A percentile compares a stretch with the other conserved stretches of the same genome.
Evolutionary conservation across 2,797 vertebrate genomes (phyloP).

Genomic region (Thripadectes ignobilis): DNA sequence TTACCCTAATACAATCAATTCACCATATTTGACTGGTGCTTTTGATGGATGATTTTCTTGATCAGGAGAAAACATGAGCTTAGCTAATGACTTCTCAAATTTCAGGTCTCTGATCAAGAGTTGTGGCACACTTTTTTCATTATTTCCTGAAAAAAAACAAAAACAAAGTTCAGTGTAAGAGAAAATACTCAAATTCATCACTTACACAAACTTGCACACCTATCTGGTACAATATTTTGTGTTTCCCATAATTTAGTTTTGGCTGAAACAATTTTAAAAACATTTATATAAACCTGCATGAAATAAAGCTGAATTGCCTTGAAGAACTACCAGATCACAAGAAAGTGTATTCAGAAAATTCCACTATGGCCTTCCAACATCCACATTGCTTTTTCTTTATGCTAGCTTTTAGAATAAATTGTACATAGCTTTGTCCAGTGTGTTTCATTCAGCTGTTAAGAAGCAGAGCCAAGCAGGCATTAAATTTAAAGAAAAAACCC

Average conservation of each 20-base stretch:
- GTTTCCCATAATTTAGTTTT: neutral
- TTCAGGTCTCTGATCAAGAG: constrained; percentile 78
- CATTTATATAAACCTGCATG: neutral
- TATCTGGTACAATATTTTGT: neutral
- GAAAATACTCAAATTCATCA: neutral
- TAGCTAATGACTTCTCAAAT: constrained; percentile 77
- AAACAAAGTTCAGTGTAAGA: neutral
- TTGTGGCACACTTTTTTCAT: constrained; percentile 81
- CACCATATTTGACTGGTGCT: constrained; percentile 98
- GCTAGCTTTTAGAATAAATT: neutral
- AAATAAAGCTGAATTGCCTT: neutral
- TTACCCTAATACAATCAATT: constrained; percentile 99
- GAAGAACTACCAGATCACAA: neutral
- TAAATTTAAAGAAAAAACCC: neutral
- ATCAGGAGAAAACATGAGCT: constrained; percentile 98
- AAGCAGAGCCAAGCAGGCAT: neutral
- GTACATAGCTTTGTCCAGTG: neutral
- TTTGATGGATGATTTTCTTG: constrained; percentile 99
- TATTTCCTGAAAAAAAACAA: constrained; percentile 75
- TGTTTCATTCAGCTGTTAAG: neutral
- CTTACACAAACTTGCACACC: neutral
- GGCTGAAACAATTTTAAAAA: neutral
- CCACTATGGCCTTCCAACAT: neutral
- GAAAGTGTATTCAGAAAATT: neutral
- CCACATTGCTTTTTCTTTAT: neutral